These are phyloP conservation scores for Rhodinocichla rosea DNA, from an alignment of 2,113 vertebrate genomes.

Conservation along the genomic window DNA sequence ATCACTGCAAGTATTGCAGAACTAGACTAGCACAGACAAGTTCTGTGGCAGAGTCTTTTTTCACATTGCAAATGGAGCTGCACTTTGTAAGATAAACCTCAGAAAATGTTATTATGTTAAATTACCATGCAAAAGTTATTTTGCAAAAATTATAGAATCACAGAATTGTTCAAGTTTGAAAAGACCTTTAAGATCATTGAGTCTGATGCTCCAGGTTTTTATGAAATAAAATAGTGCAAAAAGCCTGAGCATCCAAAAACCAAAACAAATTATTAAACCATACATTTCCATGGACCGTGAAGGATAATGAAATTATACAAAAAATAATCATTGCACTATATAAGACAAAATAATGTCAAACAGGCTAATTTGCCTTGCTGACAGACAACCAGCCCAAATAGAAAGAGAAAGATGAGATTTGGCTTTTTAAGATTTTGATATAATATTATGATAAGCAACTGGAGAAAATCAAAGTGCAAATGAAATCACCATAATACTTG, in stretches of 20 bases:
- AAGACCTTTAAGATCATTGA: not conserved
- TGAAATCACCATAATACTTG: not conserved
- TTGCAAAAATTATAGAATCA: not conserved
- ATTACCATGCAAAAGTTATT: not conserved
- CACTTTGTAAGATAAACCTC: not conserved
- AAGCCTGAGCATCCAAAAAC: not conserved
- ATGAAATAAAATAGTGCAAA: not conserved
- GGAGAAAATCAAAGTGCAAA: not conserved
- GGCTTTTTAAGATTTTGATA: not conserved
- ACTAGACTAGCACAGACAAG: not conserved
- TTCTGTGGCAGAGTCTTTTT: not conserved
- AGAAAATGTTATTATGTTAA: not conserved
- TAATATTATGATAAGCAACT: not conserved
- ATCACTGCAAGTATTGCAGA: conserved; percentile 18
- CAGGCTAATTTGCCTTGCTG: not conserved
- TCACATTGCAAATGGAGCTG: not conserved
- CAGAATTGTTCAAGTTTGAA: not conserved
- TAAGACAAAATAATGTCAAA: not conserved
- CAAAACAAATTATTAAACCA: not conserved
- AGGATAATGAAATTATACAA: not conserved
- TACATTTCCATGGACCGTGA: not conserved
- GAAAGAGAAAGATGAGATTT: not conserved
- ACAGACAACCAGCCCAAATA: not conserved
- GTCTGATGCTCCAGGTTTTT: not conserved
- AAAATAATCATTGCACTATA: not conserved